These are phyloP conservation scores for Lucinisca nassula DNA, from an alignment of 2,888 invertebrate genomes.

Conservation along the genomic window DNA sequence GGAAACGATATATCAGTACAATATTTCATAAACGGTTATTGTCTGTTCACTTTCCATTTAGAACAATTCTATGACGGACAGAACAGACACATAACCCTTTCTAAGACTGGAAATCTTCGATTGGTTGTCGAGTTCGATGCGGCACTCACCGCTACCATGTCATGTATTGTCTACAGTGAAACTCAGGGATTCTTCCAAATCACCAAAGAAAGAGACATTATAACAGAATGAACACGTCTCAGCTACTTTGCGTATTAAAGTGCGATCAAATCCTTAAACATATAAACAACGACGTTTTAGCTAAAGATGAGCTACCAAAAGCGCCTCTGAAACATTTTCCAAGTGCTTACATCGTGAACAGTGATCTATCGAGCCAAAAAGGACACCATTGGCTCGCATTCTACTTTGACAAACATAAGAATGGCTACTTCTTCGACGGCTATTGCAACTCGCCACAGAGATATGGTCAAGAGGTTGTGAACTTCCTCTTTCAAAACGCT, in stretches of 20 bases:
- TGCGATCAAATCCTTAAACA: not conserved
- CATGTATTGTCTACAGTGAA: not conserved
- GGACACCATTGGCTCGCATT: not conserved
- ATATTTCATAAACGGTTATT: not conserved
- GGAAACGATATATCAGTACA: not conserved
- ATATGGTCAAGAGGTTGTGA: not conserved
- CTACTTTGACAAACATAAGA: not conserved
- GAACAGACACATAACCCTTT: not conserved
- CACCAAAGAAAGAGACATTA: not conserved
- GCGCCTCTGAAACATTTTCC: not conserved
- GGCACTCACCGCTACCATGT: not conserved
- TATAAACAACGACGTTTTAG: not conserved
- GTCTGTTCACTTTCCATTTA: not conserved
- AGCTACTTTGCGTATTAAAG: not conserved
- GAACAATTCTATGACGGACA: slow-evolving; percentile 3
- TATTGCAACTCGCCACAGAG: not conserved
- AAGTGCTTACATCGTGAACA: not conserved
- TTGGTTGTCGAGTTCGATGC: not conserved
- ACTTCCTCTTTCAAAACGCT: not conserved
- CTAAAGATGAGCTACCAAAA: not conserved
- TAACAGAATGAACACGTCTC: not conserved
- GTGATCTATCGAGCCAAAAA: not conserved
- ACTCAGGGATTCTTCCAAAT: not conserved
- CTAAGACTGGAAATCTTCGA: not conserved
- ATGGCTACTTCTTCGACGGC: not conserved